Base-by-base conservation (phyloP, 1,140 invertebrate genomes). In the Temnothorax nylanderi region DNA sequence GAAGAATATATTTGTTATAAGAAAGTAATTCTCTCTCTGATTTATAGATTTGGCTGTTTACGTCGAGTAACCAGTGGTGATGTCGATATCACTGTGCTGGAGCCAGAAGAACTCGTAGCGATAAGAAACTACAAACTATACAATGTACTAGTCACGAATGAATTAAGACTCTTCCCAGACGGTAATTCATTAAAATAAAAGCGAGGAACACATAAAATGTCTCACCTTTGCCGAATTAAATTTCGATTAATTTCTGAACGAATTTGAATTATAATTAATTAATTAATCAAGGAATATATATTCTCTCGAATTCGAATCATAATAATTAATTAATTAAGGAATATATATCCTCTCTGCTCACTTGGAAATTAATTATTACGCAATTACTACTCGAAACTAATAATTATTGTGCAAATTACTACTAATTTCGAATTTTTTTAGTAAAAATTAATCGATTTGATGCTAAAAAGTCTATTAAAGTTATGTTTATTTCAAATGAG, bases 11-110 rank as follows among this genome's bases (percentile, higher is more conserved):
- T 11, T 71, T 44, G 0, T 49, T 3, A 47, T 16, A 26, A 37
- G 8, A 26, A 84, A 74, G 0, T 60, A 47, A 74, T 49, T 58
- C 26, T 1, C 1, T 26, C 26, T 26, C 11, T 84, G 7, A 34
- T 81, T n/a, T 91, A 13, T 67, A 98, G 98, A 76, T 93, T 98
- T 62, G 96, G 97, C 86, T 99, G 98, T 93, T 95, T 98, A 87
- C 95, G 97, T 69, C 95, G 96, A 85, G 97, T 99, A 85, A 95
- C 96, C 51, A 96, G 96, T 91, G 96, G 97, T 21, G 96, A 96
- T 13, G 98, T 97, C 11, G 98, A 99, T 94, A 97, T 99, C 90
- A 97, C 97, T 1, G 97, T 98, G 1, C 96, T 98, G 86, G 97
- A 97, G 86, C 96, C 98, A 0, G 98, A 98, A 94, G 98, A 98